phyloP scores from a whole-genome alignment of 1,140 invertebrate species.

The Zaprionus capensis region DNA sequence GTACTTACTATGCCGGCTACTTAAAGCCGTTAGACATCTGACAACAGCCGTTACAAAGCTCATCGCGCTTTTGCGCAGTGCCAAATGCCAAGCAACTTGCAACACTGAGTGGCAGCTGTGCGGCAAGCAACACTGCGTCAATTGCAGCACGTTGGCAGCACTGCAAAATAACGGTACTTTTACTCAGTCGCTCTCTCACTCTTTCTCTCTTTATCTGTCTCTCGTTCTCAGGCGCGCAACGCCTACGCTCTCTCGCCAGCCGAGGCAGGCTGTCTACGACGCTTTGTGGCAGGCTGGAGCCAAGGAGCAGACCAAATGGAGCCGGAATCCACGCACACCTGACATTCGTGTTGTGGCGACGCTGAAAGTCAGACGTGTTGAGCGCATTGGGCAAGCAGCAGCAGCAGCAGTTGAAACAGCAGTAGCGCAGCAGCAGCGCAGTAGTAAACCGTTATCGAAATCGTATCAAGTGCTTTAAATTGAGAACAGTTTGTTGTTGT shows the following conservation, averaged over 20 bases:
- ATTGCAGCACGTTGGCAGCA: constrained; percentile 54
- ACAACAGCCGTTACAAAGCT: constrained; percentile 58
- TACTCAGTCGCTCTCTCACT: constrained; percentile 22
- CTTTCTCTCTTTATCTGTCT: constrained; percentile 6
- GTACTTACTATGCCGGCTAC: constrained; percentile 24
- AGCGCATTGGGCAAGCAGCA: constrained; percentile 44
- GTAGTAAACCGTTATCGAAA: background rate
- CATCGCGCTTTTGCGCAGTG: constrained; percentile 43
- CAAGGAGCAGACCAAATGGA: constrained; percentile 54
- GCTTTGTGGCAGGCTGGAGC: constrained; percentile 10
- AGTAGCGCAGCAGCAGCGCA: constrained; percentile 18
- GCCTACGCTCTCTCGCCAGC: constrained; percentile 44
- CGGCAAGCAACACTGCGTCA: constrained; percentile 50
- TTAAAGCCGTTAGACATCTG: background rate
- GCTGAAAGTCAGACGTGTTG: constrained; percentile 79
- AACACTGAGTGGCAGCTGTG: constrained; percentile 59
- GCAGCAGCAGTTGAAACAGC: constrained; percentile 14
- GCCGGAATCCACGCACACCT: constrained; percentile 77
- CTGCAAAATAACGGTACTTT: constrained; percentile 53
- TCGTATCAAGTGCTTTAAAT: constrained; percentile 8
- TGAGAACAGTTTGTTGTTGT: constrained; percentile 1
- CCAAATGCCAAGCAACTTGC: constrained; percentile 31
- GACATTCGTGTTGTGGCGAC: constrained; percentile 82
- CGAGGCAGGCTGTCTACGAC: constrained; percentile 17
- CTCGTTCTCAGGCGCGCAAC: constrained; percentile 28